These are phyloP conservation scores for Cerastis rubricosa DNA, from an alignment of 2,888 invertebrate genomes.

Conservation along the genomic window DNA sequence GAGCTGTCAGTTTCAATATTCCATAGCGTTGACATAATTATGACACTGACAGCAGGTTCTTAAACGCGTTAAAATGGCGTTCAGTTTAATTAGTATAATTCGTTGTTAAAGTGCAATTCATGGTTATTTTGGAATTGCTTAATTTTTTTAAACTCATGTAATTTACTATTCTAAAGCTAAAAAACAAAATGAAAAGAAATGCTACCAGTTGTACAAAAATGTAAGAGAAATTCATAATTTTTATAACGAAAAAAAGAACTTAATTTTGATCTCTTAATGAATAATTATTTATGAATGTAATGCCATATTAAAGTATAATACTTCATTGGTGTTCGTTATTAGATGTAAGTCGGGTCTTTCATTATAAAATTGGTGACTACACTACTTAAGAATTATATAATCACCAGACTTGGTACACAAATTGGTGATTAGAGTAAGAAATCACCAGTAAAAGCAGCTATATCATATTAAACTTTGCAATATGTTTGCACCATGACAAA, in stretches of 20 bases:
- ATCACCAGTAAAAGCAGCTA: not conserved
- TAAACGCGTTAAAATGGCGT: not conserved
- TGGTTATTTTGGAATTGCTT: not conserved
- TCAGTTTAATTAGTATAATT: not conserved
- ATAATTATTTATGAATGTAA: constrained; percentile 88
- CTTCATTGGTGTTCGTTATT: constrained; percentile 80
- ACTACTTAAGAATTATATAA: not conserved
- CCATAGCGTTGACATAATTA: not conserved
- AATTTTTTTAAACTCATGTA: not conserved
- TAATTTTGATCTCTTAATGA: constrained; percentile 88
- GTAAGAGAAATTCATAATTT: constrained; percentile 68
- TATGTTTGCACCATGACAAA: constrained; percentile 9
- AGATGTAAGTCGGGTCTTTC: constrained; percentile 65
- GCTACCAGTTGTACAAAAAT: constrained; percentile 52
- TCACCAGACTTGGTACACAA: not conserved
- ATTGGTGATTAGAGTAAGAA: not conserved
- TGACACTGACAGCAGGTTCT: not conserved
- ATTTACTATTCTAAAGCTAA: not conserved
- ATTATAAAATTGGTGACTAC: constrained; percentile 8
- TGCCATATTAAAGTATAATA: constrained; percentile 90
- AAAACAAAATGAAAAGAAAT: constrained; percentile 40
- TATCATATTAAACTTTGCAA: not conserved
- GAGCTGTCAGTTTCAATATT: not conserved
- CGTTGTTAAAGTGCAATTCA: not conserved
- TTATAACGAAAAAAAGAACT: constrained; percentile 69